Conservation (phyloP, 2,888 invertebrate genomes). For the Melanchra persicariae region DNA sequence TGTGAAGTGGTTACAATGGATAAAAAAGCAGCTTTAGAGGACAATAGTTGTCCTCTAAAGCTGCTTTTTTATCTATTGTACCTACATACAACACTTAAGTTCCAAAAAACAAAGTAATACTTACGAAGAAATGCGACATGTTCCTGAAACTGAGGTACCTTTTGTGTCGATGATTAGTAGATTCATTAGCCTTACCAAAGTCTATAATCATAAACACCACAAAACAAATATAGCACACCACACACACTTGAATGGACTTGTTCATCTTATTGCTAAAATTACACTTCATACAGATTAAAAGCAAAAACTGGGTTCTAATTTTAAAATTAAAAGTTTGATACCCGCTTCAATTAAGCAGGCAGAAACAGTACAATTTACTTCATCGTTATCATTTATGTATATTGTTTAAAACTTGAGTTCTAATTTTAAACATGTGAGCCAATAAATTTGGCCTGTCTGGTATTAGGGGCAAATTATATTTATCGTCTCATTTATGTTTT, state of each 20-base stretch:
- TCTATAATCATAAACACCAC: constrained; percentile 75
- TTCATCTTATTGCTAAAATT: constrained; percentile 62
- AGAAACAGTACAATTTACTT: constrained; percentile 44
- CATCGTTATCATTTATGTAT: constrained; percentile 44
- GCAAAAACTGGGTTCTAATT: constrained; percentile 11
- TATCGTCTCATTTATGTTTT: not conserved
- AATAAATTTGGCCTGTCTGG: not conserved
- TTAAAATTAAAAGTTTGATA: constrained; percentile 25
- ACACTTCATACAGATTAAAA: constrained; percentile 4
- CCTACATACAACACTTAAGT: not conserved
- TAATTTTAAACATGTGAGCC: constrained; percentile 23
- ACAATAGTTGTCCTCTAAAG: no score
- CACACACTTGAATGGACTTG: constrained; percentile 70
- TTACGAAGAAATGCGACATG: constrained; percentile 84
- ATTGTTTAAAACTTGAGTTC: constrained; percentile 22
- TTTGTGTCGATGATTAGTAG: constrained; percentile 67
- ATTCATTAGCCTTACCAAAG: constrained; percentile 74
- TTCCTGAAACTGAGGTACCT: constrained; percentile 82
- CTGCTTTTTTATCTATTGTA: no score
- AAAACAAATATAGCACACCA: constrained; percentile 77
- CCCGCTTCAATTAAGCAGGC: constrained; percentile 41
- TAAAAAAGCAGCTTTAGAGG: no score
- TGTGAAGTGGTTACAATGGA: not conserved
- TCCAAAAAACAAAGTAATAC: constrained; percentile 54
- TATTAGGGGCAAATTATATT: not conserved